Base-by-base conservation (phyloP, 2,113 vertebrate species). In the Hydrochoerus hydrochaeris region DNA sequence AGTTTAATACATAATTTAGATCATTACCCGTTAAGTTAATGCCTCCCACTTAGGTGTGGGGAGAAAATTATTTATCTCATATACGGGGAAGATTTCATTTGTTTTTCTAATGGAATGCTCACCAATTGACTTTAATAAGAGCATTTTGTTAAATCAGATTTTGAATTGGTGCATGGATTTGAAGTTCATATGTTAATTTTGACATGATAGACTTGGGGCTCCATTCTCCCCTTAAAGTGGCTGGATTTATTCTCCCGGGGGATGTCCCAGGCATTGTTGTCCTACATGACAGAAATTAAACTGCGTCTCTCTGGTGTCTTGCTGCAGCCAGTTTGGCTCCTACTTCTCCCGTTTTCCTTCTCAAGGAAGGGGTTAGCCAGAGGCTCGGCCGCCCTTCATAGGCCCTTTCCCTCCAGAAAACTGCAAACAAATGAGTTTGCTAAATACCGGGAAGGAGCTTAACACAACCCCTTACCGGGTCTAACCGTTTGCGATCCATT, bases 1-100 rank as follows among this genome's bases (percentile, higher is more conserved):
- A 98, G 97, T 98, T 99, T 98, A 98, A 98, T 98, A 97, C 92
- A 97, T 98, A 98, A 98, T 99, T 98, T 98, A 98, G 97, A 98
- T 97, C 95, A 92, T 95, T 98, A 73, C 35, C 1, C 95, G 87
- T 96, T 97, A 98, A 96, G 96, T 97, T 98, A 98, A 98, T 90
- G n/a, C 97, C 95, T 98, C 98, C 95, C 69, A 71, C 98, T 97
- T 98, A 97, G 95, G 97, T 96, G 97, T 97, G 97, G 97, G 96
- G 97, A 98, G 96, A 93, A 98, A 97, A 97, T 95, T 96, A 98
- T 98, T 98, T 98, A 98, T 98, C 97, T 98, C 93, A 49, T 77
- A 38, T 77, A 91, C 58, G 94, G 95, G 96, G 97, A 96, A 96
- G 95, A 95, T 97, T 98, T 98, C 97, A 97, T 98, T 98, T 98